A percentile compares a stretch with the other conserved stretches of the same genome.
Conservation (phyloP, 2,797 vertebrate genomes). For the Antrozous pallidus region DNA sequence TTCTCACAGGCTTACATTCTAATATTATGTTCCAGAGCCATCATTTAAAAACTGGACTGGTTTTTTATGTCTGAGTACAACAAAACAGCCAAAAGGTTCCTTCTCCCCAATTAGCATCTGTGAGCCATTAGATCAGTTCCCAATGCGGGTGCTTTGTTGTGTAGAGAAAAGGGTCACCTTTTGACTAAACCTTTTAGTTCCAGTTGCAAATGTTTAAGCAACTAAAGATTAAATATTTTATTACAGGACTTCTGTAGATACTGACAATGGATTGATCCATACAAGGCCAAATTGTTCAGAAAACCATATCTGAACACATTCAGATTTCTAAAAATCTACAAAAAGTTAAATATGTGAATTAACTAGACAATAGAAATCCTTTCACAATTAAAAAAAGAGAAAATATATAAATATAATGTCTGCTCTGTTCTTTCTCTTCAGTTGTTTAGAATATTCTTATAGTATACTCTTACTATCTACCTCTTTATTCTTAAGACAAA, state of each 20-base stretch:
- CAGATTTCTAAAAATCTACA: neutral
- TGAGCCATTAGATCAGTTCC: neutral
- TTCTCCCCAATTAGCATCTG: neutral
- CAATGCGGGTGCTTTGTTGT: neutral
- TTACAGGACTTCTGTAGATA: neutral
- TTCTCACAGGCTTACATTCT: neutral
- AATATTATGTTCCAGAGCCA: neutral
- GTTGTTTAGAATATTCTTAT: neutral
- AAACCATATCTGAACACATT: neutral
- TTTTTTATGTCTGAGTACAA: neutral
- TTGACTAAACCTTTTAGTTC: neutral
- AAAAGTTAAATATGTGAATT: neutral
- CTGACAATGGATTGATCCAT: neutral
- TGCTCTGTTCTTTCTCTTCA: neutral
- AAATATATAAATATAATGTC: neutral
- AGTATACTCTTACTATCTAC: neutral
- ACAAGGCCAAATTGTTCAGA: neutral
- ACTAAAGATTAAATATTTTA: neutral
- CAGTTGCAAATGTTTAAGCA: neutral
- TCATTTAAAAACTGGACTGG: neutral
- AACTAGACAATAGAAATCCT: neutral
- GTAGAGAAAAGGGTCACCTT: neutral
- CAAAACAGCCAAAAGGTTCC: neutral
- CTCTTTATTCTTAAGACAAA: neutral
- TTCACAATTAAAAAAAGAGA: neutral